Evolutionary conservation across 2,797 vertebrate genomes (phyloP).

Genomic region (Cygnus olor): DNA sequence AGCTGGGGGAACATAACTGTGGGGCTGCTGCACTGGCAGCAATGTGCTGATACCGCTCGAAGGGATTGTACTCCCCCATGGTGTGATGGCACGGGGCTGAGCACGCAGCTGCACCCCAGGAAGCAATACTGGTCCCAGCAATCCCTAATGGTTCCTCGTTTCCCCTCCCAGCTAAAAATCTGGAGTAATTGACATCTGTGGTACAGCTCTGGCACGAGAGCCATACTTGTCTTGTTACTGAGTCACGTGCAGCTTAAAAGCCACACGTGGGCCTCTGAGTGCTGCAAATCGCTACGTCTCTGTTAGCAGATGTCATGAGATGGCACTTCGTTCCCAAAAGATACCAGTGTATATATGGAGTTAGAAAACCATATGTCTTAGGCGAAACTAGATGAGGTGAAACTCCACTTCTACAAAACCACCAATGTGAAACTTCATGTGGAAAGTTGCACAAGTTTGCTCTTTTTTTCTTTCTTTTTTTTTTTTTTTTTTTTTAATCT

Average conservation of each 20-base stretch:
- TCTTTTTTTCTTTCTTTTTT: background rate
- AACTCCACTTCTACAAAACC: background rate
- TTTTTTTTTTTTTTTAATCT: background rate
- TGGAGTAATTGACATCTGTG: slow-evolving; percentile 1
- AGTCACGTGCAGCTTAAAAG: background rate
- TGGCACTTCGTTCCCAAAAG: background rate
- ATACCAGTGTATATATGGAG: background rate
- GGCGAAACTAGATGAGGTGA: background rate
- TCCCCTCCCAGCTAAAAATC: background rate
- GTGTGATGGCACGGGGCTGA: background rate
- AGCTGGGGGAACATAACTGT: background rate
- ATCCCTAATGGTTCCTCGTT: background rate
- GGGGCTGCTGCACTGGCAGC: background rate
- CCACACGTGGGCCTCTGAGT: background rate
- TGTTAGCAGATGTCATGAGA: background rate
- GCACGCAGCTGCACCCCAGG: slow-evolving; percentile 20
- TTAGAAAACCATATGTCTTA: background rate
- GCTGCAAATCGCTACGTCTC: background rate
- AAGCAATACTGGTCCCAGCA: background rate
- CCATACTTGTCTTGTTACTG: background rate
- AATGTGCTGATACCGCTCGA: accelerated
- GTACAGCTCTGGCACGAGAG: background rate
- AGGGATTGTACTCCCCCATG: background rate
- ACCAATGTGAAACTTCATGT: background rate
- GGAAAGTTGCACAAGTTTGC: background rate